phyloP scores from a whole-genome alignment of 2,888 invertebrate species.

The Halictus quadricinctus region DNA sequence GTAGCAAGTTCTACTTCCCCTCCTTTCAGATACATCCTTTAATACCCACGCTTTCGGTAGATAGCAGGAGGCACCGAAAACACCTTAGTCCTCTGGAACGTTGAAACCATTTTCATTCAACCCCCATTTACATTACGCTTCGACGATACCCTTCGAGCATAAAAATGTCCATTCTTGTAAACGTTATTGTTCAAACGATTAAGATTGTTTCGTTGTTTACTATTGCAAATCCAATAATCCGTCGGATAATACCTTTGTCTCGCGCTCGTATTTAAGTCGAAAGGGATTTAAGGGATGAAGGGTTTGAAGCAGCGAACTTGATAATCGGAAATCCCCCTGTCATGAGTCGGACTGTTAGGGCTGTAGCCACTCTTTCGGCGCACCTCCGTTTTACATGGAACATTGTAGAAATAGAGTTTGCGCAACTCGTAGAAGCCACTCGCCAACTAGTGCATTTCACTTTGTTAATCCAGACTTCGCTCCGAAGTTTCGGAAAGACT shows the following conservation, averaged over 20 bases:
- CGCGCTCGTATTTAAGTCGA: slow-evolving; percentile 12
- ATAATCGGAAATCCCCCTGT: slow-evolving; percentile 53
- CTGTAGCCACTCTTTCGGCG: slow-evolving; percentile 36
- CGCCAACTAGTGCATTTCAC: slow-evolving; percentile 19
- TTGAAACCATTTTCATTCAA: neutral
- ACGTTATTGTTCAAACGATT: neutral
- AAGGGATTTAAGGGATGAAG: slow-evolving; percentile 24
- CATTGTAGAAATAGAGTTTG: slow-evolving; percentile 18
- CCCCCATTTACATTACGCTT: neutral
- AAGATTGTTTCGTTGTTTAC: neutral
- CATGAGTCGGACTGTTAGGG: slow-evolving; percentile 47
- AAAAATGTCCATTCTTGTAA: neutral
- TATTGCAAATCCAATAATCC: neutral
- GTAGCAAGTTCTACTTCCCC: slow-evolving; percentile 21
- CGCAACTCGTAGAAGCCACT: slow-evolving; percentile 35
- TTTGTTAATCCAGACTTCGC: slow-evolving; percentile 42
- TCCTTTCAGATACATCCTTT: slow-evolving; percentile 21
- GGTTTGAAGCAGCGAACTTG: slow-evolving; percentile 46
- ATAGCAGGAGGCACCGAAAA: neutral
- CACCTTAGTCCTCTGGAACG: neutral
- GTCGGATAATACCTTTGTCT: neutral
- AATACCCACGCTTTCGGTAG: neutral
- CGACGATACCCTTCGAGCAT: too few species aligned
- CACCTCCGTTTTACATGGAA: slow-evolving; percentile 20
- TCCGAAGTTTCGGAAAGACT: slow-evolving; percentile 38